Evolutionary conservation across 2,888 invertebrate genomes (phyloP).

Genomic region (Pterobdella sp.): DNA sequence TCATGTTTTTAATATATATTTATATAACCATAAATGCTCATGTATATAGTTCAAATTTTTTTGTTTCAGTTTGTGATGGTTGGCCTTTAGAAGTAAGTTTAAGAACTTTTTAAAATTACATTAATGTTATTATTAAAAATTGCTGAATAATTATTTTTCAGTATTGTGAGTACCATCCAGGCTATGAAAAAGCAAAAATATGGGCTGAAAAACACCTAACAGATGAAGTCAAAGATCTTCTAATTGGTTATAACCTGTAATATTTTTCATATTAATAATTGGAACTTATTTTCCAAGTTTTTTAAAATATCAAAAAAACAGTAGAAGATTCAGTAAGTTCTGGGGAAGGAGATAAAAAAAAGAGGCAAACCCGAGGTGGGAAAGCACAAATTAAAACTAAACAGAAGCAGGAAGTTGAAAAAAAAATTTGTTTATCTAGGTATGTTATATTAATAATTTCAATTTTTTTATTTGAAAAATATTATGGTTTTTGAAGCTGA

Average conservation of each 20-base stretch:
- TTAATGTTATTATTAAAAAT: conserved; percentile 11
- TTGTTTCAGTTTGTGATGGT: conserved; percentile 38
- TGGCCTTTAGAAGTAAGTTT: conserved; percentile 38
- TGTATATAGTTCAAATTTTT: too few relatives aligned
- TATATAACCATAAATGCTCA: not conserved
- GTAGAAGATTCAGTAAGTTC: conserved; percentile 12
- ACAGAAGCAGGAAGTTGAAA: conserved; percentile 58
- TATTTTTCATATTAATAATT: not conserved
- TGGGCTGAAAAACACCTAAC: conserved; percentile 93
- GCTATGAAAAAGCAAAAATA: conserved; percentile 89
- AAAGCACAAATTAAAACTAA: conserved; percentile 90
- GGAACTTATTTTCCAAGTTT: conserved; percentile 11
- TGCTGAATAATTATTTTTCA: conserved; percentile 46
- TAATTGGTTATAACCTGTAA: conserved; percentile 27
- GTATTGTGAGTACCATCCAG: conserved; percentile 97
- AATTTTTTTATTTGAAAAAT: too few relatives aligned
- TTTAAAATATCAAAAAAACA: too few relatives aligned
- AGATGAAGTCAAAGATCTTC: conserved; percentile 67
- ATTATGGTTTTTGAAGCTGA: too few relatives aligned
- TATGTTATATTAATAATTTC: too few relatives aligned
- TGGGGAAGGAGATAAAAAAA: conserved; percentile 75
- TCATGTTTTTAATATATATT: not conserved
- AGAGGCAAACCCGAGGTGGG: conserved; percentile 90
- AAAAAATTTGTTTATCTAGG: conserved; percentile 46
- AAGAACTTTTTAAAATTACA: not conserved